Conservation (phyloP, 2,113 vertebrate genomes). For the Centrocercus urophasianus region DNA sequence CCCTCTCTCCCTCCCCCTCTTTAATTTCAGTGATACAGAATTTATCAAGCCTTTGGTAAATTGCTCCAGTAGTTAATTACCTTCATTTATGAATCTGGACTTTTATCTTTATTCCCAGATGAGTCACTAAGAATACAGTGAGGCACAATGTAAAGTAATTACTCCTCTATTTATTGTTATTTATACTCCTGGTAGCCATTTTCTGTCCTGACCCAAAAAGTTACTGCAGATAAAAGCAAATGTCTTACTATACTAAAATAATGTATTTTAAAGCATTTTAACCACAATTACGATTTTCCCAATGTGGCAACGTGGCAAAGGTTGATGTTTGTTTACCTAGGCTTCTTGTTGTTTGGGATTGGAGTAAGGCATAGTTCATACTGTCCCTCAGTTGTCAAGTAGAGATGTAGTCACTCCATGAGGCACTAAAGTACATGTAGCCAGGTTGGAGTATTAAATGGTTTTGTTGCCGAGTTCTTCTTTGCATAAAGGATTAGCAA, state of each 20-base stretch:
- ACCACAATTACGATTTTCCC: neutral
- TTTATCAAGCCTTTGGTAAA: constrained; percentile 63
- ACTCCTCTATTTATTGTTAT: constrained; percentile 65
- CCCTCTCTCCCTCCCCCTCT: neutral
- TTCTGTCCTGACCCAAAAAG: constrained; percentile 61
- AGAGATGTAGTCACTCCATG: neutral
- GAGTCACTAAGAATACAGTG: constrained; percentile 55
- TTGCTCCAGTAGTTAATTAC: constrained; percentile 67
- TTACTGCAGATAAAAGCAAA: constrained; percentile 63
- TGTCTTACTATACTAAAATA: constrained; percentile 35
- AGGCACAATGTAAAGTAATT: constrained; percentile 65
- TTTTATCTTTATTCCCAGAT: constrained; percentile 69
- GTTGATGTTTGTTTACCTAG: constrained; percentile 10
- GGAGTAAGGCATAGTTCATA: neutral
- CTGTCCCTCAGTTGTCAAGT: neutral
- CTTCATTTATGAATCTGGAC: constrained; percentile 73
- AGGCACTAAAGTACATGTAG: neutral
- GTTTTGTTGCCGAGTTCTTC: neutral
- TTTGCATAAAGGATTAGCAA: neutral
- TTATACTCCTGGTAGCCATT: constrained; percentile 61
- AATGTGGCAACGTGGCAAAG: neutral
- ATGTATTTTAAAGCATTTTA: constrained; percentile 42
- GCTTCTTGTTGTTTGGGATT: neutral
- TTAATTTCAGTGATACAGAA: constrained; percentile 39
- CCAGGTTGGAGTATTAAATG: neutral